Evolutionary conservation across 2,888 invertebrate species (phyloP).

Genomic region (Vanessa cardui): DNA sequence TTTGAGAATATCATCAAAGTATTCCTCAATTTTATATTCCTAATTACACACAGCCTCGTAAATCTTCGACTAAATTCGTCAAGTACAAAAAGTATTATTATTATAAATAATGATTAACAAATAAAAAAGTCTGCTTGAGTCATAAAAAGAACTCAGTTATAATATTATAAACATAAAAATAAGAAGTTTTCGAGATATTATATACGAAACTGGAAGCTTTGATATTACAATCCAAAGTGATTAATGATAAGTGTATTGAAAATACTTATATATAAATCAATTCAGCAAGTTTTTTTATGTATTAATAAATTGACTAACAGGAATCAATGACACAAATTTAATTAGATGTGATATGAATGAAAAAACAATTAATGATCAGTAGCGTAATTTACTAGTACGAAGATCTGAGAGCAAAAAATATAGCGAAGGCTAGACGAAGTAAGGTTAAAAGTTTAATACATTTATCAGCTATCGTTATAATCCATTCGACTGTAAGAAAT

Average conservation of each 20-base stretch:
- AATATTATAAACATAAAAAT: no score
- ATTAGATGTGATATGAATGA: slow-evolving; percentile 14
- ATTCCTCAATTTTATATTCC: no score
- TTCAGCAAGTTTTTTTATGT: background rate
- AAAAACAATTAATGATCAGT: slow-evolving; percentile 21
- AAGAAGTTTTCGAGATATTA: no score
- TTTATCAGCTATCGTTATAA: slow-evolving; percentile 31
- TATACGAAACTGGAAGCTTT: background rate
- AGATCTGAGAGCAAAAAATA: slow-evolving; percentile 27
- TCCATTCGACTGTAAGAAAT: slow-evolving; percentile 31
- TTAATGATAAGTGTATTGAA: background rate
- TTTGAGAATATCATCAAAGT: no score
- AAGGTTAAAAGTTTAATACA: slow-evolving; percentile 34
- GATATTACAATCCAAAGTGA: background rate
- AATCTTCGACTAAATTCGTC: no score
- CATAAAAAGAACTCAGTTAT: no score
- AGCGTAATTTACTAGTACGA: slow-evolving; percentile 25
- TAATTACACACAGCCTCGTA: no score
- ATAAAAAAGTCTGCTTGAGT: no score
- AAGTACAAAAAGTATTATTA: no score
- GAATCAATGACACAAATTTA: slow-evolving; percentile 16
- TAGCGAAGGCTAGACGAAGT: slow-evolving; percentile 32
- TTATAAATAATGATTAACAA: no score
- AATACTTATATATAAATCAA: slow-evolving; percentile 1
- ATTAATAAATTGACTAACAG: slow-evolving; percentile 8